Percentiles rank a stretch among this genome's conserved stretches.
phyloP scores from a whole-genome alignment of 2,113 vertebrate genomes.

The Arenaria interpres region DNA sequence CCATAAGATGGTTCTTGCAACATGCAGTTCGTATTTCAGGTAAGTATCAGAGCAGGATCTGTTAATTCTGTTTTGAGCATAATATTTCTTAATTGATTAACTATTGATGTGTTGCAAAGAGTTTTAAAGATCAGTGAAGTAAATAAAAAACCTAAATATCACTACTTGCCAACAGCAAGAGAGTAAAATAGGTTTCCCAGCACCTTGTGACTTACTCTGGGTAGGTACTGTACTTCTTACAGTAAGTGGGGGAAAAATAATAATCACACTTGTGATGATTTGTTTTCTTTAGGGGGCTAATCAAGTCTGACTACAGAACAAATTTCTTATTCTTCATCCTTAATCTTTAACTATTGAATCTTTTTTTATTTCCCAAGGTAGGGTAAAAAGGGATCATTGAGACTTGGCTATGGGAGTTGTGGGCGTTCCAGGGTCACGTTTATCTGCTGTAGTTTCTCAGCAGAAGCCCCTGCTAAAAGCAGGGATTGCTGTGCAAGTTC shows the following conservation, averaged over 20 bases:
- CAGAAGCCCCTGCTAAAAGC: neutral
- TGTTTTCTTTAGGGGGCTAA: neutral
- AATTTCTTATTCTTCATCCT: neutral
- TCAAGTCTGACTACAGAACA: neutral
- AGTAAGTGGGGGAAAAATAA: accelerated
- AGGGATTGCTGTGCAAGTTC: neutral
- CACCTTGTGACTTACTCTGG: neutral
- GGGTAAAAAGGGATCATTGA: neutral
- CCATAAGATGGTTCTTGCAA: slow-evolving; percentile 99
- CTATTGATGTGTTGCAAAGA: neutral
- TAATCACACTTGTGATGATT: neutral
- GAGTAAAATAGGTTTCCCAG: neutral
- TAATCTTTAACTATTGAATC: neutral
- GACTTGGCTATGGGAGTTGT: neutral
- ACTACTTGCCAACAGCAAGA: neutral
- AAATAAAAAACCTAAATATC: neutral
- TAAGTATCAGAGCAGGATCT: slow-evolving; percentile 68
- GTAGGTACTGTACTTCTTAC: neutral
- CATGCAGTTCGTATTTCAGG: slow-evolving; percentile 99
- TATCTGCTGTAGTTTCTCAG: neutral
- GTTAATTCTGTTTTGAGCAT: neutral
- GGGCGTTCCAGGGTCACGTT: neutral
- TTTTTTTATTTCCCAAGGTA: neutral
- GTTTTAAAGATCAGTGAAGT: neutral
- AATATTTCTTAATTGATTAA: neutral